Conservation (phyloP, 1,140 invertebrate genomes). For the Drosophila sechellia region DNA sequence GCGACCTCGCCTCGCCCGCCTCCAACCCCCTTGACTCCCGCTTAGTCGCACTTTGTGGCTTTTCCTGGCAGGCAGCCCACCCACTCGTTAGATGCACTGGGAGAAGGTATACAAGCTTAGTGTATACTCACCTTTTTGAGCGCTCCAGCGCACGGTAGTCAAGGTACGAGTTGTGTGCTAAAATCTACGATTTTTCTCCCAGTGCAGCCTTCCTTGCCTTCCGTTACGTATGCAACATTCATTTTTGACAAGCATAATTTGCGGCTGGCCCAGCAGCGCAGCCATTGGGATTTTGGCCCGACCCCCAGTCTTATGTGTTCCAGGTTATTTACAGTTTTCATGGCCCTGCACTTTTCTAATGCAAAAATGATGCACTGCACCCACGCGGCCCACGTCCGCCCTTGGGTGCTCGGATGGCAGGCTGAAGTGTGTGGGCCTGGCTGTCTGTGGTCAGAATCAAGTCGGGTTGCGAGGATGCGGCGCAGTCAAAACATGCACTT, state of each 20-base stretch:
- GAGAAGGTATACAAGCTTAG: background rate
- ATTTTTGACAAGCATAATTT: constrained; percentile 83
- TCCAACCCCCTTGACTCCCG: background rate
- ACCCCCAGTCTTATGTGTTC: constrained; percentile 36
- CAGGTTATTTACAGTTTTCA: constrained; percentile 75
- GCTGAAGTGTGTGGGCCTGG: constrained; percentile 7
- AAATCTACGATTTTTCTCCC: constrained; percentile 3
- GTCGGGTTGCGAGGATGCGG: constrained; percentile 26
- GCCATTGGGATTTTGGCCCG: constrained; percentile 36
- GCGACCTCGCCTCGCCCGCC: constrained; percentile 31
- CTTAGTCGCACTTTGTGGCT: constrained; percentile 13
- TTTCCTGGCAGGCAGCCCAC: constrained; percentile 20
- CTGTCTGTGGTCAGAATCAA: constrained; percentile 63
- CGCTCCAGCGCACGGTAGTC: no score
- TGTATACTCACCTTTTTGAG: background rate
- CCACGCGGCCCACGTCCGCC: constrained; percentile 42
- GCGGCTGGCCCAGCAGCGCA: constrained; percentile 53
- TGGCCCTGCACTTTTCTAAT: constrained; percentile 76
- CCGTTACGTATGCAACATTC: constrained; percentile 75
- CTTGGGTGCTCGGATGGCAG: constrained; percentile 1
- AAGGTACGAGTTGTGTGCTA: no score
- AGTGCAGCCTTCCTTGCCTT: constrained; percentile 51
- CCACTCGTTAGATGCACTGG: constrained; percentile 8
- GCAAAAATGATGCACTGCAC: constrained; percentile 81
- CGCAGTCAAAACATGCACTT: constrained; percentile 70